These are phyloP conservation scores for crab-eating macaque (Macaca fascicularis) DNA, from an alignment of 2,113 vertebrate species.

Conservation along the genomic window T2T-MFA8v1.1 NC_088392.1:76336501-76337000, in stretches of 20 bases:
- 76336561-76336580: not conserved
- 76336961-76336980: not conserved
- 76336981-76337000: not conserved
- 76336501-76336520: not conserved
- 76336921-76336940: not conserved
- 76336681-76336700: not conserved
- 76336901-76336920: not conserved
- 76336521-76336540: not conserved
- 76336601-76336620: not conserved
- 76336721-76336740: not conserved
- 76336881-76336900: not conserved
- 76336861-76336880: not conserved
- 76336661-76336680: not conserved
- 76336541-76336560: not conserved
- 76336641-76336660: not conserved
- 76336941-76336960: not conserved
- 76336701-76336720: not conserved
- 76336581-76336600: not conserved
- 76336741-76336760: not conserved
- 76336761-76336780: too few relatives aligned
- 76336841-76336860: not conserved
- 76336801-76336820: not conserved
- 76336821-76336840: constrained; percentile 1
- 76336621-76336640: not conserved
- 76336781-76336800: not conserved